A percentile compares a stretch with the other conserved stretches of the same genome.
Evolutionary conservation across 92 coral and sea anemone species (phyloP).

Genomic region (Epizoanthus rinbou): DNA sequence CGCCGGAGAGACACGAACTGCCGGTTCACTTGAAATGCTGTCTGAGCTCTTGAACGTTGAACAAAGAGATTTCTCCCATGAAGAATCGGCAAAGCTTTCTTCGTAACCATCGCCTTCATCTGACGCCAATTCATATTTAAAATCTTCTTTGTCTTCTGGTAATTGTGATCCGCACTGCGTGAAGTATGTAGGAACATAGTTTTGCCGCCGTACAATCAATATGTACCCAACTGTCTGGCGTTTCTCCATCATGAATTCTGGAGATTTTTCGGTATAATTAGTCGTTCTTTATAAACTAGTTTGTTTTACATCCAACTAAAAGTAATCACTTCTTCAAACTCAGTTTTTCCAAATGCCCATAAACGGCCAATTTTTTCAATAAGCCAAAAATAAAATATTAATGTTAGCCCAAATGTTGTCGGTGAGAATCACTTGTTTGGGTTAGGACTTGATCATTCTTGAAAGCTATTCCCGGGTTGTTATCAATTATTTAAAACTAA

Average conservation of each 20-base stretch:
- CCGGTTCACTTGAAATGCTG: conserved; percentile 32
- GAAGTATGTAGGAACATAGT: conserved; percentile 36
- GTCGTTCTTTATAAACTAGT: background rate
- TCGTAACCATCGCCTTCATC: conserved; percentile 2
- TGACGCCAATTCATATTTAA: conserved; percentile 32
- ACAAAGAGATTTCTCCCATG: conserved; percentile 1
- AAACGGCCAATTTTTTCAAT: background rate
- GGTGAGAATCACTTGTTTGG: conserved; percentile 37
- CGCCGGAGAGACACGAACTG: background rate
- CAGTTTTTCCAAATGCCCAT: conserved; percentile 5
- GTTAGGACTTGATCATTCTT: background rate
- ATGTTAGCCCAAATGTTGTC: background rate
- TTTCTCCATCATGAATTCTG: conserved; percentile 26
- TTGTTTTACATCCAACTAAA: background rate
- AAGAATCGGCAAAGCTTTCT: background rate
- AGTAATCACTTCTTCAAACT: background rate
- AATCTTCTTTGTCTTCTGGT: conserved; percentile 30
- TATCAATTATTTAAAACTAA: conserved; percentile 26
- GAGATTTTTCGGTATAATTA: background rate
- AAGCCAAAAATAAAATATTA: conserved; percentile 43
- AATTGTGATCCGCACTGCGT: conserved; percentile 36
- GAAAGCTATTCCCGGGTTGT: background rate
- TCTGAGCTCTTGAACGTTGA: conserved; percentile 34
- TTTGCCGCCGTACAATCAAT: conserved; percentile 38
- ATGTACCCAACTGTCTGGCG: conserved; percentile 20